These are phyloP conservation scores for Drosophila bocki DNA, from an alignment of 1,140 invertebrate genomes.

Conservation along the genomic window DNA sequence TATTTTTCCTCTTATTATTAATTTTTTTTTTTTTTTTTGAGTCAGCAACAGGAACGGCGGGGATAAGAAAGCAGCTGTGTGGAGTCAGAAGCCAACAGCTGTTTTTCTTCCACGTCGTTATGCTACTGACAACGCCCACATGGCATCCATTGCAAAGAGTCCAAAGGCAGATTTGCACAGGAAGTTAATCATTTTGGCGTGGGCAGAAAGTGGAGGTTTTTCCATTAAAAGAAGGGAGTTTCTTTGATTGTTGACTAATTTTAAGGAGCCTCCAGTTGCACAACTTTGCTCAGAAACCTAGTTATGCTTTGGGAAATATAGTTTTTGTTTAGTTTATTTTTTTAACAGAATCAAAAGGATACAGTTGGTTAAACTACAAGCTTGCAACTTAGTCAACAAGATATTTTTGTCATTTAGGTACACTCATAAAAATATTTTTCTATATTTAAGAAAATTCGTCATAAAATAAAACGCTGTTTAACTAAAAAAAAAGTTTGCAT, in stretches of 20 bases:
- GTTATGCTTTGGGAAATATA: not conserved
- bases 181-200: slow-evolving; percentile 53
- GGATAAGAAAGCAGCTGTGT: slow-evolving; percentile 21
- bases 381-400: not conserved
- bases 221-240: not conserved
- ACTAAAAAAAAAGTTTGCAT: too few species aligned
- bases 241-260: slow-evolving; percentile 6
- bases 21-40: not conserved
- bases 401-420: too few species aligned
- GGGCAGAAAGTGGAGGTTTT: slow-evolving; percentile 34
- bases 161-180: slow-evolving; percentile 21
- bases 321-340: not conserved
- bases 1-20: not conserved
- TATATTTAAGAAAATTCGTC: too few species aligned
- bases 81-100: slow-evolving; percentile 64
- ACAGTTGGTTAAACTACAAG: not conserved
- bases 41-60: slow-evolving; percentile 10
- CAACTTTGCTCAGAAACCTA: not conserved
- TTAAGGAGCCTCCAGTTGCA: not conserved
- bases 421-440: too few species aligned
- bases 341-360: not conserved
- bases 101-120: slow-evolving; percentile 52
- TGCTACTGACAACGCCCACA: slow-evolving; percentile 68
- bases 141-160: slow-evolving; percentile 25
- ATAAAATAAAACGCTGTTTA: too few species aligned